Percentiles rank a stretch among this genome's conserved stretches.
phyloP scores from a whole-genome alignment of 2,797 vertebrate species.

The Distichodus sexfasciatus region DNA sequence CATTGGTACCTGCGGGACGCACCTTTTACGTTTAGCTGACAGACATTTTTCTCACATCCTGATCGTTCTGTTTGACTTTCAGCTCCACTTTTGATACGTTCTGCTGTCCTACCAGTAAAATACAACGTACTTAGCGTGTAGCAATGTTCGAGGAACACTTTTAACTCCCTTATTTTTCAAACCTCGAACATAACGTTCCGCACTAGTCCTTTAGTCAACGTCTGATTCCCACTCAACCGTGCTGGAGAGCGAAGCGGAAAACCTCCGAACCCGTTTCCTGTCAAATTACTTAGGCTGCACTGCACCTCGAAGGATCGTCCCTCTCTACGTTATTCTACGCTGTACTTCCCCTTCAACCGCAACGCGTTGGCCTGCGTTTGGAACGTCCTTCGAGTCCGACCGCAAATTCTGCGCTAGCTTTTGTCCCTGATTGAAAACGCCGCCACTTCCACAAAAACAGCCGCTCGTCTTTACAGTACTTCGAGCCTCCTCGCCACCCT shows the following conservation, averaged over 20 bases:
- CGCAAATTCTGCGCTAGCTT: not conserved
- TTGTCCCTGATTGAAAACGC: conserved; percentile 31
- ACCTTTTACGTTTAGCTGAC: no score
- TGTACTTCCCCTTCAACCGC: not conserved
- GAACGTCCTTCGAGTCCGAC: not conserved
- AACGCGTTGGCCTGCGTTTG: not conserved
- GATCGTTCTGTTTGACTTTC: no score
- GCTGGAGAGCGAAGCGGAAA: no score
- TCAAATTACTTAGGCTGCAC: conserved; percentile 27
- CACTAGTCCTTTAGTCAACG: no score
- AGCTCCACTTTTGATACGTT: no score
- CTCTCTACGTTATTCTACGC: not conserved
- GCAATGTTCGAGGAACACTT: no score
- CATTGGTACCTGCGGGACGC: no score
- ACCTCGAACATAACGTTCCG: no score
- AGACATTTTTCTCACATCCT: no score
- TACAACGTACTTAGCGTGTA: no score
- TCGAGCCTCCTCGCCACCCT: not conserved
- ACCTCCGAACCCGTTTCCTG: not conserved
- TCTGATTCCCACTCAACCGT: not conserved
- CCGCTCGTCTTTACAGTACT: not conserved
- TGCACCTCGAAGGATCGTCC: not conserved
- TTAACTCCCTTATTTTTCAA: no score
- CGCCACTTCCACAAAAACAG: not conserved
- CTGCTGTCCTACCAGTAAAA: no score